Evolutionary conservation across 1,140 invertebrate species (phyloP), one percentile per base, ranked within the genome.

Genomic region (Ooceraea biroi): DNA sequence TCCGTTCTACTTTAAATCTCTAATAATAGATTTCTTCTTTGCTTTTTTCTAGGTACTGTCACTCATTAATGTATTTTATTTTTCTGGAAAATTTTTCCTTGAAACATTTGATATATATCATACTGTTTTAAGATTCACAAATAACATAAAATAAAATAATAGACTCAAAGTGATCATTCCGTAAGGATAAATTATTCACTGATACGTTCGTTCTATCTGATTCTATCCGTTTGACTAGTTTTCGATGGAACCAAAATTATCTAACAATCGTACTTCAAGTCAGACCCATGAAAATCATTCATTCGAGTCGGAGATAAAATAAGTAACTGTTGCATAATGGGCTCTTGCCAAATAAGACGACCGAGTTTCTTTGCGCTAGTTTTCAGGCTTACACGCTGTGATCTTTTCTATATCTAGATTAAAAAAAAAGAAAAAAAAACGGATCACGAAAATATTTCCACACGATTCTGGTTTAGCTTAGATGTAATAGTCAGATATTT

Each of bases 301-400:
- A 71, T 72, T 61, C 66, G 50, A 69, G 72, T 58, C 52, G 52
- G 14, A 82, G 77, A 72, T 72, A 82, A 82, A 82, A 82, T 73
- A 57, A n/a, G 80, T 61, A 82, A 72, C 52, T 11, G 41, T 82
- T 82, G 77, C 66, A 27, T 22, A 82, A 82, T 36, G 17, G 12
- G 11, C 52, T 71, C 66, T 82, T 82, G 57, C 78, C 69, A 82
- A 82, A 82, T 57, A 61, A 27, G 17, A 78, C 25, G 82, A 68
- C 82, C 82, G 82, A 78, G 74, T 84, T 84, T 69, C 82, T 57
- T 78, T 68, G 74, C 57, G 50, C 82, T 63, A 84, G 82, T 84
- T 84, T 84, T 63, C 73, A 84, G 82, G 48, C 58, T 84, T 78
- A 61, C 55, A 61, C 55, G 44, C 44, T 41, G 66, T 41, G 12